phyloP scores from a whole-genome alignment of 2,113 vertebrate species.

The Oncorhynchus nerka region DNA sequence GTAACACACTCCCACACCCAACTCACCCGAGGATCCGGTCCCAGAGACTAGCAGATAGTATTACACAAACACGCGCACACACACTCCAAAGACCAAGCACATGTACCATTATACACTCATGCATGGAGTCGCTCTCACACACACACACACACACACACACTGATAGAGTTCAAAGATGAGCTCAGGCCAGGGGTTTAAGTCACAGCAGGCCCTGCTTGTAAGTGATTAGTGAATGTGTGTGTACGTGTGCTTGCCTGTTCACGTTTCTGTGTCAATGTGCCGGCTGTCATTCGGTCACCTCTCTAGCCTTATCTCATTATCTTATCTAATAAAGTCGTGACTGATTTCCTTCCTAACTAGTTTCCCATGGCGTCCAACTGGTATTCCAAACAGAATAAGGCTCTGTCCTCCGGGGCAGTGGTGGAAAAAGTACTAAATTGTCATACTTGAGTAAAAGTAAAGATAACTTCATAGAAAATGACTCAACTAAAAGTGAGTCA shows the following conservation, averaged over 20 bases:
- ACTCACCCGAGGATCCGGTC: constrained; percentile 15
- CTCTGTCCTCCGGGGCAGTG: no score
- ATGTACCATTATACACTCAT: no score
- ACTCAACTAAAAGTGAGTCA: no score
- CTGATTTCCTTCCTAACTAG: constrained; percentile 10
- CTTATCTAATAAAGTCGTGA: constrained; percentile 23
- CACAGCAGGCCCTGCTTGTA: constrained; percentile 1
- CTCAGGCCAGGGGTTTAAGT: constrained; percentile 26
- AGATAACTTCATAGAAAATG: no score
- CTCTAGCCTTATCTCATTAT: constrained; percentile 19
- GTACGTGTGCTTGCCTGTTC: neutral
- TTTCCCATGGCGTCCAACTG: neutral
- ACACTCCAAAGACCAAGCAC: constrained; percentile 3
- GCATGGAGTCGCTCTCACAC: neutral
- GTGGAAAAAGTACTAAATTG: no score
- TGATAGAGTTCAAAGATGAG: constrained; percentile 28
- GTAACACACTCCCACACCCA: constrained; percentile 20
- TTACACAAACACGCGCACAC: neutral
- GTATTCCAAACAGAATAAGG: no score
- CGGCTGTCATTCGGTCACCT: constrained; percentile 11
- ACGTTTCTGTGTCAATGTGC: neutral
- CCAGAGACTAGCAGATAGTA: constrained; percentile 31
- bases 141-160: neutral
- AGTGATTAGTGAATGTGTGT: constrained; percentile 7
- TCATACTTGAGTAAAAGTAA: no score